Conservation (phyloP, 1,140 invertebrate species). For the Drosophila neocordata region DNA sequence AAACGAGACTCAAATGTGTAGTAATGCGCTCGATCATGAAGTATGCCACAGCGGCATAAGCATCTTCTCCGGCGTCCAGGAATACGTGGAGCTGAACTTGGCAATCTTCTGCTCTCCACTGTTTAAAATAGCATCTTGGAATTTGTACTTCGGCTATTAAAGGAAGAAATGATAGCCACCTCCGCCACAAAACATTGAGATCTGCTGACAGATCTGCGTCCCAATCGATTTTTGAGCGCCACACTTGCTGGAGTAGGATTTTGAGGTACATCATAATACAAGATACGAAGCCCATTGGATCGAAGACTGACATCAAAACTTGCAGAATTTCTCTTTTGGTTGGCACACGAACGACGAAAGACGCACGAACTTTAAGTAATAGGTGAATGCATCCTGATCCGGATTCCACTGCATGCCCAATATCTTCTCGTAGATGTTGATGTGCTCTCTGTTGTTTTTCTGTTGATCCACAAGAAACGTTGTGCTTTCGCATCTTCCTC, state of each 20-base stretch:
- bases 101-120: background rate
- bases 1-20: constrained; percentile 15
- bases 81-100: constrained; percentile 25
- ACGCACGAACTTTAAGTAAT: constrained; percentile 1
- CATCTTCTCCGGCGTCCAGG: constrained; percentile 30
- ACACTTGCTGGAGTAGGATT: constrained; percentile 45
- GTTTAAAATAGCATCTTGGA: background rate
- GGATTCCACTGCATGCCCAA: constrained; percentile 13
- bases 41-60: constrained; percentile 1
- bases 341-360: background rate
- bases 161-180: background rate
- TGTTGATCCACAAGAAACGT: too few relatives aligned
- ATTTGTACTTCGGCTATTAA: background rate
- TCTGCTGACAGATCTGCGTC: constrained; percentile 22
- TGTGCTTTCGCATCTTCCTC: too few relatives aligned
- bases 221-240: constrained; percentile 32
- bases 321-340: constrained; percentile 9
- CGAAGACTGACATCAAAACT: constrained; percentile 9
- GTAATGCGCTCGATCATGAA: constrained; percentile 8
- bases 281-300: constrained; percentile 53
- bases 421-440: background rate
- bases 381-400: constrained; percentile 6
- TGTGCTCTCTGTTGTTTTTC: background rate
- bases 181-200: too few relatives aligned
- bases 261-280: constrained; percentile 37